Conservation (phyloP, 2,797 vertebrate genomes). For the Myoxocephalus aenaeus region DNA sequence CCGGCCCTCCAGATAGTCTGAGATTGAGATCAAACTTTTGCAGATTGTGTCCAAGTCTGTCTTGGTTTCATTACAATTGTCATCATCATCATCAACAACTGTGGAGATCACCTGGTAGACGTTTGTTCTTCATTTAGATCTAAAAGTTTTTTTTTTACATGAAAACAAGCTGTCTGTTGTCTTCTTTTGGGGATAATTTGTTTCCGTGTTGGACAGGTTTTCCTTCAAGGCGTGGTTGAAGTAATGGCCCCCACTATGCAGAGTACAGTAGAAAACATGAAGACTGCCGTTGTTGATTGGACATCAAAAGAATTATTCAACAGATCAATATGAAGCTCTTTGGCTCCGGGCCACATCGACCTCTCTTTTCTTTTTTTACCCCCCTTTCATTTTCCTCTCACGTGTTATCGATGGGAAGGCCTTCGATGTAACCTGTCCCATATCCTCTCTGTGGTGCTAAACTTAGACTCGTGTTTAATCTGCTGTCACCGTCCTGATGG, state of each 20-base stretch:
- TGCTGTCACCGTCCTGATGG: slow-evolving; percentile 32
- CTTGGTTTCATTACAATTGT: too few relatives aligned
- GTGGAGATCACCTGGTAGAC: neutral
- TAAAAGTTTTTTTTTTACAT: neutral
- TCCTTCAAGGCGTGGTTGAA: neutral
- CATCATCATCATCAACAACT: too few relatives aligned
- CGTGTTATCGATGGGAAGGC: slow-evolving; percentile 20
- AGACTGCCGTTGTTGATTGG: slow-evolving; percentile 49
- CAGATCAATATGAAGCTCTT: slow-evolving; percentile 77
- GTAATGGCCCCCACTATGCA: neutral
- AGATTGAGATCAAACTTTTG: too few relatives aligned
- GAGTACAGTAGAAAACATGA: slow-evolving; percentile 28
- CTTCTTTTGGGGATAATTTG: neutral
- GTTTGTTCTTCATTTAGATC: neutral
- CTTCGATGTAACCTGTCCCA: slow-evolving; percentile 29
- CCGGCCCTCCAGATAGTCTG: too few relatives aligned
- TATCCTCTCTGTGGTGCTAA: slow-evolving; percentile 46
- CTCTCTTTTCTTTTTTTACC: slow-evolving; percentile 19
- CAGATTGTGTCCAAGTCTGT: too few relatives aligned
- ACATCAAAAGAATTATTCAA: slow-evolving; percentile 53
- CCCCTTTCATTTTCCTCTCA: slow-evolving; percentile 3
- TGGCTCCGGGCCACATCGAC: slow-evolving; percentile 57
- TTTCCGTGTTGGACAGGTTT: neutral
- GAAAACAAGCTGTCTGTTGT: neutral
- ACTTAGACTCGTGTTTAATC: slow-evolving; percentile 63